Conservation (phyloP, 2,113 vertebrate genomes). For the Vidua chalybeata region DNA sequence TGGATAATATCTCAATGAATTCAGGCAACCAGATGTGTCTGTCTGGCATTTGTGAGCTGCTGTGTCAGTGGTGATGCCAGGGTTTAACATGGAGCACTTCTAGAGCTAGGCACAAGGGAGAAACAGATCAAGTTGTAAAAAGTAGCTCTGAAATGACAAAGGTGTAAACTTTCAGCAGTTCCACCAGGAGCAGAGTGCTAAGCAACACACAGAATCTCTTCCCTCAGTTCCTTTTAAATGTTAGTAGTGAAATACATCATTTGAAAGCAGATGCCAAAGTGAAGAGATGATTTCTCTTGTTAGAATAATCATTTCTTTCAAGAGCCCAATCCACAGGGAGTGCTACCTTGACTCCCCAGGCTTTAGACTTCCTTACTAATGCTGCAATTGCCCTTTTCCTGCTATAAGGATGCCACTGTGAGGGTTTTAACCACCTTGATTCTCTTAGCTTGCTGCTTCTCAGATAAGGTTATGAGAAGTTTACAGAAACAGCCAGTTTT, state of each 20-base stretch:
- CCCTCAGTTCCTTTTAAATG: not conserved
- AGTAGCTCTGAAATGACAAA: not conserved
- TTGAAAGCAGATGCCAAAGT: not conserved
- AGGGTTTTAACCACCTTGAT: not conserved
- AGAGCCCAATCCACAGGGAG: not conserved
- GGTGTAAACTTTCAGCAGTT: not conserved
- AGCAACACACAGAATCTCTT: not conserved
- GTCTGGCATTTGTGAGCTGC: conserved; percentile 12
- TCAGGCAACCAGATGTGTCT: conserved; percentile 33
- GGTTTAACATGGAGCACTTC: not conserved
- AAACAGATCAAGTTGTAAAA: not conserved
- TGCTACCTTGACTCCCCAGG: not conserved
- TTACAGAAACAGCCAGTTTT: not conserved
- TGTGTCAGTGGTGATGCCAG: not conserved
- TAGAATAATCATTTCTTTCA: not conserved
- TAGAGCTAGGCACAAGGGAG: not conserved
- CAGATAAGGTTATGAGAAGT: not conserved
- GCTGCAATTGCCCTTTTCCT: not conserved
- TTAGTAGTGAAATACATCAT: not conserved
- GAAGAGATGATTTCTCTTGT: not conserved
- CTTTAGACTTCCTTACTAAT: not conserved
- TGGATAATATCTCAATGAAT: conserved; percentile 1
- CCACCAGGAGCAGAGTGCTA: not conserved
- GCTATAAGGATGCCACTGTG: not conserved
- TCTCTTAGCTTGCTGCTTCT: not conserved